Evolutionary conservation across 92 coral and sea anemone species (phyloP), one percentile per base, ranked within the genome.

Genomic region (Parazoanthus darwini): DNA sequence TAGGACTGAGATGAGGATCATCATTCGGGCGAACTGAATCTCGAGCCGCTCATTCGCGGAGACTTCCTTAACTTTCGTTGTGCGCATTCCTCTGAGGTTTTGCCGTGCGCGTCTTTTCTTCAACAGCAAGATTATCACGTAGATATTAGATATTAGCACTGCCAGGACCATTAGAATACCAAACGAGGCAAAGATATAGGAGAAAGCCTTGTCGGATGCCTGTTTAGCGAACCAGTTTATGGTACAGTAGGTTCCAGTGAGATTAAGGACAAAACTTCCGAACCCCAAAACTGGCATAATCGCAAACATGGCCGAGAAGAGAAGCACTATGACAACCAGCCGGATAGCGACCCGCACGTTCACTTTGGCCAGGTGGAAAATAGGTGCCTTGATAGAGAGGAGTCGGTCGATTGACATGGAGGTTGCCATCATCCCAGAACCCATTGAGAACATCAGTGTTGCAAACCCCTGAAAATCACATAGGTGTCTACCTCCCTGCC

Each of bases 401-500:
- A 89, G 90, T 18, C 98, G 94, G 66, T 95, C 98, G 23, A 92
- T 75, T 4, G 98, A 94, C 94, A 95, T 94, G 8, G 85, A 85
- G 15, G 93, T 90, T 0, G 96, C 98, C 44, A 95, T 88, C 50
- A 93, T 86, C 9, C 96, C 98, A 9, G 98, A 93, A 35, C 93
- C 89, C 43, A 95, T 88, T 2, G 98, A 79, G 35, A 91, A 70
- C 67, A 95, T 83, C 18, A 95, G 72, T 18, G 94, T 93, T 39
- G 91, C 90, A 72, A 95, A 93, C 3, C 96, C 98, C 81, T 95
- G 98, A 75, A 92, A 95, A 71, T 95, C 81, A 86, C 98, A 95
- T 78, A 95, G 91, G 36, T 85, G 43, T 16, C 75, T 65, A 6
- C 96, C 94, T 9, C 96, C 98, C 36, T 81, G 79, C 98, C 98